Base-by-base conservation (phyloP, 2,113 vertebrate genomes). In the Tragelaphus scriptus region DNA sequence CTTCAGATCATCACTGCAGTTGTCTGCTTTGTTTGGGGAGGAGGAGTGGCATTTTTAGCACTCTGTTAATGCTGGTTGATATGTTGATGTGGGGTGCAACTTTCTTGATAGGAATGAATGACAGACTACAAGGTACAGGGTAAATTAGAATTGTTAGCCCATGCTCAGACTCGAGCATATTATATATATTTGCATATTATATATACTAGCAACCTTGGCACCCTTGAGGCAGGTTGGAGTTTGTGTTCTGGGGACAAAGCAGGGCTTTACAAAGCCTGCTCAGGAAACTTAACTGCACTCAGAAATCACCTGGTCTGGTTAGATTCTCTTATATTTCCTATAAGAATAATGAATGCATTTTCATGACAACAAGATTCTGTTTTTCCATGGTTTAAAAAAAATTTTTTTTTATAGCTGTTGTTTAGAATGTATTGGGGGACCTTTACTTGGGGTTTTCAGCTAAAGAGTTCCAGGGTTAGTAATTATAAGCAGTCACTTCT, bases 71-170 rank as follows among this genome's bases (percentile, higher is more conserved):
- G 30, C 91, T 61, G 21, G 36, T 51, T 51, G 55, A 16, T 82
- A 68, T 44, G 86, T 59, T 40, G 28, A 2, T 55, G 14, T 26
- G 8, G 71, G 55, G 49, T 75, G 17, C 85, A 28, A 75, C 77
- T 88, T 85, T 81, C 61, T n/a, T 32, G 21, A 82, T n/a, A 51
- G 47, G 80, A 82, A 87, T 80, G 49, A 97, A 40, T 71, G 68
- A 75, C 82, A 88, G 65, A 71, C 58, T 21, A 47, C 7, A 47
- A 53, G 77, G 85, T 94, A 36, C 5, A 2, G 85, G 81, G 58
- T 44, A 88, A 91, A 89, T 89, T 63, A 95, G 59, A 95, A 81
- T 94, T 58, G n/a, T 91, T 82, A 91, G 36, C 85, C 51, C 10
- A 2, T 44, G 47, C 84, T 81, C 53, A 93, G 53, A 55, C 21